Conservation (phyloP, 2,888 invertebrate genomes). For the Dryobotodes eremita region DNA sequence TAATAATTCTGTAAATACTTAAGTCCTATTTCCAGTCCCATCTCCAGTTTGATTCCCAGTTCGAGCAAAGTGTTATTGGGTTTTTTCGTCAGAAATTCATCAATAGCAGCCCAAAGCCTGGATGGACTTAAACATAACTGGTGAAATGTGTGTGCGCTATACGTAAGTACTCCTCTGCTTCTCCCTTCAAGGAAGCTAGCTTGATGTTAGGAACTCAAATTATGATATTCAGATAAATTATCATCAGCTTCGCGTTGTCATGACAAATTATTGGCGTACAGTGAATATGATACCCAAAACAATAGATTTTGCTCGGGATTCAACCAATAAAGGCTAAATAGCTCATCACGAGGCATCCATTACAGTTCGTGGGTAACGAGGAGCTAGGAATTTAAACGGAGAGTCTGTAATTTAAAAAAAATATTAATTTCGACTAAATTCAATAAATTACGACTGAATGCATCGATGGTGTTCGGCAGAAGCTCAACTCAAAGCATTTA, state of each 20-base stretch:
- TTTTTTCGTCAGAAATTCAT: no score
- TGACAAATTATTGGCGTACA: conserved; percentile 19
- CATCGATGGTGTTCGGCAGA: no score
- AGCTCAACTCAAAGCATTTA: no score
- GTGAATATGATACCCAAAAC: conserved; percentile 52
- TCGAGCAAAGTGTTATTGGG: no score
- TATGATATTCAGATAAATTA: not conserved
- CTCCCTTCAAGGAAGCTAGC: not conserved
- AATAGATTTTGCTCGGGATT: conserved; percentile 50
- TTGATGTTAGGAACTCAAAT: not conserved
- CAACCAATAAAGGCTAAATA: conserved; percentile 53
- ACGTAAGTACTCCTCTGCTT: no score
- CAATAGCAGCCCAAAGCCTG: no score
- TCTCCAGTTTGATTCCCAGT: no score
- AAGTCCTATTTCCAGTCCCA: no score
- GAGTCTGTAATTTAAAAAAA: not conserved
- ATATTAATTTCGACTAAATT: no score
- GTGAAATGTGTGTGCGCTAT: not conserved
- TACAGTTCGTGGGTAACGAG: conserved; percentile 29
- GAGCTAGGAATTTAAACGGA: conserved; percentile 35
- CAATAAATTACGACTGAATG: no score
- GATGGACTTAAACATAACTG: not conserved
- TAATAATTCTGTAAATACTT: no score
- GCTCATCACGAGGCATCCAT: conserved; percentile 60
- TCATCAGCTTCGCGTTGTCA: conserved; percentile 10